Evolutionary conservation across 2,888 invertebrate species (phyloP), one percentile per base, ranked within the genome.

Genomic region (Luperina testacea): DNA sequence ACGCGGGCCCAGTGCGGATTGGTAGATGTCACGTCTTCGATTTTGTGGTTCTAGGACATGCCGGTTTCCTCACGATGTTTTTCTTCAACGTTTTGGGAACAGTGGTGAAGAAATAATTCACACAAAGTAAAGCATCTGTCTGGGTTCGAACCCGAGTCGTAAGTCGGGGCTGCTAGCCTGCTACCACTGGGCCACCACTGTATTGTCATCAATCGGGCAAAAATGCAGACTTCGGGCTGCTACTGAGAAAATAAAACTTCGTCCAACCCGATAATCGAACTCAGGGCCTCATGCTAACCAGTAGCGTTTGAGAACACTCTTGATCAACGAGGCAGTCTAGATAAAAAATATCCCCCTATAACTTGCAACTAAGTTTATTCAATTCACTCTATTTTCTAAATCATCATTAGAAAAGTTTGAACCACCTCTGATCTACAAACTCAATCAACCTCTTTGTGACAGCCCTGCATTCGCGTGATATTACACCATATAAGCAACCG

Each of bases 391-490:
- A 1, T 48, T 59, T 72, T 59, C 57, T 63, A 68, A 68, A 69
- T 45, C 27, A 42, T 15, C 71, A 64, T 32, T 9, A 74, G 15
- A 45, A 83, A 45, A 69, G 72, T 79, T 64, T 61, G 75, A 82
- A 83, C 27, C 13, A 57, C 0, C 7, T 73, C 27, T 72, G 45
- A 82, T 83, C 72, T 80, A 38, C 15, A 20, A 15, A n/a, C 73
- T 63, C 68, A 61, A 75, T 83, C 83, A 70, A 61, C 64, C 20
- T 68, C 45, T 32, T 5, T 51, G 79, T 74, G 88, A 67, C 86
- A 88, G 61, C 87, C 88, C 88, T 90, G 67, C 27, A 68, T 64
- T 89, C 65, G 83, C 87, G 87, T 88, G 89, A 85, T 86, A 84
- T 85, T 85, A 83, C 78, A 84, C 90, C 90, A 88, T 90, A 88